These are phyloP conservation scores for Drosophila pegasa DNA, from an alignment of 2,888 invertebrate genomes.

Conservation along the genomic window DNA sequence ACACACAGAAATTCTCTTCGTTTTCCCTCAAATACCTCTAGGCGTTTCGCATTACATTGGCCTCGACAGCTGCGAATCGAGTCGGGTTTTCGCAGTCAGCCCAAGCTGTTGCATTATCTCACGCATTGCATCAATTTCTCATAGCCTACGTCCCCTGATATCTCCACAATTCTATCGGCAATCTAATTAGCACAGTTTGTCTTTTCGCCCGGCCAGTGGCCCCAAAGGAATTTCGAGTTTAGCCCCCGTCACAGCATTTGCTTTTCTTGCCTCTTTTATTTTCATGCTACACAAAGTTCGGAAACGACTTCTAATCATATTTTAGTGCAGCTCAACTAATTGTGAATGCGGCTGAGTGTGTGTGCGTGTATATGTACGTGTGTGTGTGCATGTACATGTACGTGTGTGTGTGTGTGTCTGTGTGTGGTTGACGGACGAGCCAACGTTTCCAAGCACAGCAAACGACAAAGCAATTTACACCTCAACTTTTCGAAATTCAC, in stretches of 20 bases:
- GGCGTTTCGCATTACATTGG: slow-evolving; percentile 30
- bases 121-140: slow-evolving; percentile 42
- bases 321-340: slow-evolving; percentile 73
- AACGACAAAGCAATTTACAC: slow-evolving; percentile 72
- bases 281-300: slow-evolving; percentile 28
- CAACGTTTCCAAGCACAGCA: slow-evolving; percentile 18
- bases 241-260: slow-evolving; percentile 15
- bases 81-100: background rate
- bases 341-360: slow-evolving; percentile 43
- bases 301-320: slow-evolving; percentile 68
- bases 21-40: slow-evolving; percentile 2
- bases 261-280: slow-evolving; percentile 15
- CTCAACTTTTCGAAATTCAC: slow-evolving; percentile 62
- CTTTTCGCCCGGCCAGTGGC: slow-evolving; percentile 7
- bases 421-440: slow-evolving; percentile 14
- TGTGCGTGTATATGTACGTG: background rate
- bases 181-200: slow-evolving; percentile 56
- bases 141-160: slow-evolving; percentile 39
- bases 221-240: slow-evolving; percentile 29
- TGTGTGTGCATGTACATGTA: slow-evolving; percentile 6
- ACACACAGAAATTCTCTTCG: slow-evolving; percentile 4
- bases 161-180: slow-evolving; percentile 33
- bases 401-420: slow-evolving; percentile 8
- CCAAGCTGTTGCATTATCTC: slow-evolving; percentile 48
- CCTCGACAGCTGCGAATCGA: slow-evolving; percentile 35